Base-by-base conservation (phyloP, 2,888 invertebrate species). In the Napeogenes inachia region DNA sequence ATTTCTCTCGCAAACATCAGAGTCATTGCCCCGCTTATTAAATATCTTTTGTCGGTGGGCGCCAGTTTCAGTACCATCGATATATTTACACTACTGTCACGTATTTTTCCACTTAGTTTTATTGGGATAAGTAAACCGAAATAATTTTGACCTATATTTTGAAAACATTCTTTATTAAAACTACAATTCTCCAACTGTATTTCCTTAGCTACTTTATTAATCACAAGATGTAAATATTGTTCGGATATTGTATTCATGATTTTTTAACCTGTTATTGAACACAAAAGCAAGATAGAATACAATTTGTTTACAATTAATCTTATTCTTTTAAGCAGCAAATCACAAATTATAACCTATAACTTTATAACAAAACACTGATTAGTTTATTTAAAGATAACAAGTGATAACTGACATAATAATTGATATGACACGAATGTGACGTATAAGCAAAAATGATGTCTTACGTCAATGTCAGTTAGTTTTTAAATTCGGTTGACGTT, bases 21-120 rank as follows among this genome's bases (percentile, higher is more conserved):
- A 5, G 86, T 84, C 2, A 89, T 70, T 3, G 89, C 89, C 0
- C 87, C 89, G 50, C 88, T 89, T 1, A 88, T 77, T 50, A 89
- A 77, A 66, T 76, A 89, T 64, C 77, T 75, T 64, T 87, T 85
- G 66, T 89, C 84, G 3, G 76, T 82, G 5, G 90, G 89, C 56
- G 89, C 87, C 60, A 88, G 72, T 75, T 90, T 90, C 61, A 89
- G 71, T 57, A 87, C 80, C 38, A 87, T 59, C 45, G 73, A 65
- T n/a, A 83, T 64, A 59, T 55, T 68, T 46, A 75, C 67, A 46
- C 68, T 63, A 42, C 69, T 68, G 2, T 67, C 71, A 47, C 74
- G 50, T 46, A 57, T 63, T 64, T 70, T 72, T 13, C 81, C 85
- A 33, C 65, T 69, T 67, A 89, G 67, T 54, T 72, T 66, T 54